Percentiles rank a stretch among this genome's conserved stretches.
phyloP scores from a whole-genome alignment of 2,888 invertebrate genomes.

The Pristionchus arcanus region DNA sequence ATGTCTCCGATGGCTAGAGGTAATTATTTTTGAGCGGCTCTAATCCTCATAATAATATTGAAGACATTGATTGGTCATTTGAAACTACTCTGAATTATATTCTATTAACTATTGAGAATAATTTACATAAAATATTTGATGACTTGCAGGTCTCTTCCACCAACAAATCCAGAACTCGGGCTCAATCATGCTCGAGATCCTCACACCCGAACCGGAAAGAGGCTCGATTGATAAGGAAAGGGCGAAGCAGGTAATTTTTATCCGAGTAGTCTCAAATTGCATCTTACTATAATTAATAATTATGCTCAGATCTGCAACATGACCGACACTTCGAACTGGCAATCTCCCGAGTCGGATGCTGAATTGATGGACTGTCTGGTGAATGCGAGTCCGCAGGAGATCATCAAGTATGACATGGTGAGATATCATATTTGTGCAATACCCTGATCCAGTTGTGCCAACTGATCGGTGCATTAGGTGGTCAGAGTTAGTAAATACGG shows the following conservation, averaged over 20 bases:
- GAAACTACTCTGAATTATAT: not conserved
- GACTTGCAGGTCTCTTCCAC: constrained; percentile 46
- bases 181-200: not conserved
- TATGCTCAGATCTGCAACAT: not conserved
- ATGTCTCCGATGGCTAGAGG: constrained; percentile 31
- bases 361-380: not conserved
- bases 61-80: too few relatives aligned
- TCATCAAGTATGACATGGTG: constrained; percentile 1
- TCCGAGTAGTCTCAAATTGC: not conserved
- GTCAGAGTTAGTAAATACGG: too few relatives aligned
- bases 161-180: constrained; percentile 44
- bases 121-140: not conserved
- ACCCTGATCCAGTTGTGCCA: too few relatives aligned
- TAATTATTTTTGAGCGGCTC: not conserved
- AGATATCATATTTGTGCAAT: not conserved
- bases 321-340: not conserved
- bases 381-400: constrained; percentile 8
- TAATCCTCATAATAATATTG: too few relatives aligned
- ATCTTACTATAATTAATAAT: too few relatives aligned
- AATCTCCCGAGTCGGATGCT: not conserved
- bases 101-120: too few relatives aligned
- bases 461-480: too few relatives aligned
- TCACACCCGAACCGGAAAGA: not conserved
- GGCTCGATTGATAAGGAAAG: constrained; percentile 37
- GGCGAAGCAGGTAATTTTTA: constrained; percentile 12